Evolutionary conservation across 2,797 vertebrate species (phyloP).

Genomic region (Huso huso): DNA sequence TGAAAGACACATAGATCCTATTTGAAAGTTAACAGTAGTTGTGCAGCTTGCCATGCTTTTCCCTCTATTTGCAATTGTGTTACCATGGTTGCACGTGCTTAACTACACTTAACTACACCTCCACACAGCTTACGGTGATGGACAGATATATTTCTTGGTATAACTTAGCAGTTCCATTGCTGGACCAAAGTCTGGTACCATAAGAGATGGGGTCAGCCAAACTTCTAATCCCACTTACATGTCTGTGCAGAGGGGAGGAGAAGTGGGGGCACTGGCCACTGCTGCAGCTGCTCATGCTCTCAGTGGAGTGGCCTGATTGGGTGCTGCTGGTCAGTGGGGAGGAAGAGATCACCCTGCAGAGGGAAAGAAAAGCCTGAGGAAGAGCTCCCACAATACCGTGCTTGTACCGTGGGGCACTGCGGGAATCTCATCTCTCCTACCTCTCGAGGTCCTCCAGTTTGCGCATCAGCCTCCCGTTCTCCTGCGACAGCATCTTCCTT

Average conservation of each 20-base stretch:
- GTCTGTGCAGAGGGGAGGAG: neutral
- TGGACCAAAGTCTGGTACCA: no score
- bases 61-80: no score
- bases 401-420: neutral
- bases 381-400: no score
- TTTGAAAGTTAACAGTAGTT: no score
- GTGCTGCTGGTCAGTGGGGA: constrained; percentile 7
- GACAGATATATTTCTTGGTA: no score
- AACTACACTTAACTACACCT: neutral
- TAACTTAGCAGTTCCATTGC: no score
- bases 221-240: neutral
- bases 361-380: neutral
- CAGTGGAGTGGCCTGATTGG: constrained; percentile 11
- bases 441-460: constrained; percentile 21
- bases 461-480: constrained; percentile 16
- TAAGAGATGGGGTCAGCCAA: no score
- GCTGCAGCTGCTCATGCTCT: neutral
- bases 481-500: constrained; percentile 24
- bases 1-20: neutral
- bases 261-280: neutral
- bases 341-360: constrained; percentile 17
- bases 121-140: neutral
- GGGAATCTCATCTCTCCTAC: constrained; percentile 10
- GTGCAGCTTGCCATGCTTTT: no score
- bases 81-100: no score